These are phyloP conservation scores for Ormyrus rosae DNA, from an alignment of 2,888 invertebrate species.

Conservation along the genomic window DNA sequence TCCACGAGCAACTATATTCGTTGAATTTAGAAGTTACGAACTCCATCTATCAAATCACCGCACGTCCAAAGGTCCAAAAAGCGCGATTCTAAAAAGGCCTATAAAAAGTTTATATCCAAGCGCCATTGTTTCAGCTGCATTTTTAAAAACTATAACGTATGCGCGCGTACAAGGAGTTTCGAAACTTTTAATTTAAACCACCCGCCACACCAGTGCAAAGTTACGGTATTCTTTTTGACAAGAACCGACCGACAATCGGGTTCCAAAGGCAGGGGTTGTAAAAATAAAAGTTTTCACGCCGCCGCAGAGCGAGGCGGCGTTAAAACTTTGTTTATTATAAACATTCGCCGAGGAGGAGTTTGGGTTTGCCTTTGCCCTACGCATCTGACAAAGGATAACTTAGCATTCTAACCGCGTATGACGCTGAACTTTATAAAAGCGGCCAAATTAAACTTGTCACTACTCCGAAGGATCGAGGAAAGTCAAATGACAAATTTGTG, in stretches of 20 bases:
- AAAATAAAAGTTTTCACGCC: constrained; percentile 27
- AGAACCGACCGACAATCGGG: neutral
- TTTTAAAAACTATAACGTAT: constrained; percentile 4
- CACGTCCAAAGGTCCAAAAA: too few relatives aligned
- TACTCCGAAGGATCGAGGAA: neutral
- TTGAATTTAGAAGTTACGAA: too few relatives aligned
- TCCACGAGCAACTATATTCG: too few relatives aligned
- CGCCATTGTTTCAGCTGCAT: neutral
- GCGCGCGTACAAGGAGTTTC: neutral
- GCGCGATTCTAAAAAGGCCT: neutral
- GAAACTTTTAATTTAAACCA: constrained; percentile 32
- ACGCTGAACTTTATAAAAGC: constrained; percentile 15
- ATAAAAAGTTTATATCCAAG: constrained; percentile 26
- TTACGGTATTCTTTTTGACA: constrained; percentile 26
- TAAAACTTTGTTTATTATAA: constrained; percentile 43
- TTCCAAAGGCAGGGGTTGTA: constrained; percentile 10
- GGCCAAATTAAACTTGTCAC: constrained; percentile 5
- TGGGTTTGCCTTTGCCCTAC: neutral
- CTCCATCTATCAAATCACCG: too few relatives aligned
- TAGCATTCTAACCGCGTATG: neutral
- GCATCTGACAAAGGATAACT: constrained; percentile 24
- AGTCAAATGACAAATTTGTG: neutral
- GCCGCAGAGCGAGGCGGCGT: neutral
- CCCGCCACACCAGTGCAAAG: constrained; percentile 5
- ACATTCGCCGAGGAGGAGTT: constrained; percentile 12